phyloP scores from a whole-genome alignment of 2,888 invertebrate genomes.

The Drymonia ruficornis region DNA sequence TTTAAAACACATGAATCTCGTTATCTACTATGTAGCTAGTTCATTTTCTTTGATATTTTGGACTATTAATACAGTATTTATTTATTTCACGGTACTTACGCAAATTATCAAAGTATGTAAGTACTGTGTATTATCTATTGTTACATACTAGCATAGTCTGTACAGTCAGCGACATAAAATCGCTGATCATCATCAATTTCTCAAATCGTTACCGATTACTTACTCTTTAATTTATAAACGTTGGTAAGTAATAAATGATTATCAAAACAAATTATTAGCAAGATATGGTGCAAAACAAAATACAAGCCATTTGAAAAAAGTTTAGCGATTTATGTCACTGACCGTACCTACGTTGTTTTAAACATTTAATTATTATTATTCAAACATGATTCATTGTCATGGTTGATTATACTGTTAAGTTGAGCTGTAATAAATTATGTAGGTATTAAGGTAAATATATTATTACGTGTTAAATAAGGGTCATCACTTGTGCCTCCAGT shows the following conservation, averaged over 20 bases:
- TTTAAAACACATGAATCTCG: conserved; percentile 36
- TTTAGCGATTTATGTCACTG: too few relatives aligned
- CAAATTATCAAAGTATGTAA: background rate
- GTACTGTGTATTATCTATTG: background rate
- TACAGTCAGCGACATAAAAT: too few relatives aligned
- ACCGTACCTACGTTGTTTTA: background rate
- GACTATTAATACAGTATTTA: background rate
- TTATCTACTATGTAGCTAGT: conserved; percentile 30
- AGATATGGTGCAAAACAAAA: too few relatives aligned
- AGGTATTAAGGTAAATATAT: background rate
- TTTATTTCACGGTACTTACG: background rate
- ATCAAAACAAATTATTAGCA: too few relatives aligned
- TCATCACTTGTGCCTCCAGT: conserved; percentile 1
- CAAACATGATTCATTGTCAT: background rate
- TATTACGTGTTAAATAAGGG: background rate
- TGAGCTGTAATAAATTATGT: background rate
- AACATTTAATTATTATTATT: background rate
- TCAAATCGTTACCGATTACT: too few relatives aligned
- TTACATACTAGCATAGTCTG: too few relatives aligned
- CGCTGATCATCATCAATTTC: too few relatives aligned
- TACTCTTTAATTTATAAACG: too few relatives aligned
- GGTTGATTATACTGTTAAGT: background rate
- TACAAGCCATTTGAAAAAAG: too few relatives aligned
- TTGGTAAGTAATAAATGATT: too few relatives aligned
- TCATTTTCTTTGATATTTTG: conserved; percentile 20